Base-by-base conservation (phyloP, 2,113 vertebrate species). In the Cephalopholis sonnerati region DNA sequence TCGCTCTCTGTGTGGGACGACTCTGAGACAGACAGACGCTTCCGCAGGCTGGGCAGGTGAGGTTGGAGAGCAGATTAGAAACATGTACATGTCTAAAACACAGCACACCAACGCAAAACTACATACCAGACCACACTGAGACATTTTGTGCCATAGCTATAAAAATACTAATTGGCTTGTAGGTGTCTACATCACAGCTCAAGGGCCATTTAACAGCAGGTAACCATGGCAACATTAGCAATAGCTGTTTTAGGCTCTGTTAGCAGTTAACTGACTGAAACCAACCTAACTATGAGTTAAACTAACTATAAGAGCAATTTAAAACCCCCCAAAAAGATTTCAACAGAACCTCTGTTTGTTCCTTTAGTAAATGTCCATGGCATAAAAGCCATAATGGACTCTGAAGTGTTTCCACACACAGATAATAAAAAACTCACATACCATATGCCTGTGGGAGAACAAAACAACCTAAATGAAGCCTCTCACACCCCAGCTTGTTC, bases 1-100 rank as follows among this genome's bases (percentile, higher is more conserved):
- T 99, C 98, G 1, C 98, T 99, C 93, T 99, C 98, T 0, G 98
- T 99, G 95, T 99, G 98, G 3, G 98, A 99, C 0, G 98, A 99
- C 90, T 99, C 98, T 0, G 98, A 99, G 67, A 98, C 96, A 0
- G 98, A 99, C 66, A 99, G 92, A 36, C 97, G 97, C 90, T 99
- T 99, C 61, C 98, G 92, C 79, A 99, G 84, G 82, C 98, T 99
- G 93, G 1, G 48, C 41, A 46, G 20, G 22, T 0, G 5, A 62
- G n/a, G 11, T 10, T 2, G 1, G 29, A 24, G 41, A 41, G 25
- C 16, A 41, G 54, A n/a, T 53, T 32, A 81, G n/a, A 71, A 15
- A 70, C 16, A 16, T 3, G 29, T 20, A 53, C 4, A 39, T 4
- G 27, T 50, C 22, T 50, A 61, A 15, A 13, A 65, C 51, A 58